These are phyloP conservation scores for Myxocyprinus asiaticus DNA, from an alignment of 2,113 vertebrate genomes.

Conservation along the genomic window DNA sequence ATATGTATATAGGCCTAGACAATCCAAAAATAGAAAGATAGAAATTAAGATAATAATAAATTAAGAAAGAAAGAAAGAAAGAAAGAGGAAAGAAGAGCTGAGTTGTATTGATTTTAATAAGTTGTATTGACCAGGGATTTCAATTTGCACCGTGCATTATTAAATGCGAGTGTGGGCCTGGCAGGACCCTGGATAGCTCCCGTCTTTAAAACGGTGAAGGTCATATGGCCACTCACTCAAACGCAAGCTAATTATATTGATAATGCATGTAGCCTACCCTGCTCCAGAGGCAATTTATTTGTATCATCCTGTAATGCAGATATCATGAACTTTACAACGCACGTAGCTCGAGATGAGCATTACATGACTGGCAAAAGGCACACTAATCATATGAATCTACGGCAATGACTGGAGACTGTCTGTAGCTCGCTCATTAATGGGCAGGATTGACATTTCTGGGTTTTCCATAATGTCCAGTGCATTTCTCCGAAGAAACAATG, in stretches of 20 bases:
- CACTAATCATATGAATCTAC: slow-evolving; percentile 56
- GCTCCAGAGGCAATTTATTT: background rate
- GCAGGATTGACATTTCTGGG: slow-evolving; percentile 65
- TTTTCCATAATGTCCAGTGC: slow-evolving; percentile 53
- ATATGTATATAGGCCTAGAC: too few relatives aligned
- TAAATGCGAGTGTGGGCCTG: background rate
- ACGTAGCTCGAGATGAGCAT: slow-evolving; percentile 57
- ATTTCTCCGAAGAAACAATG: slow-evolving; percentile 5
- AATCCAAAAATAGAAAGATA: too few relatives aligned
- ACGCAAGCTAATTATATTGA: slow-evolving; percentile 56
- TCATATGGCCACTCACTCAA: background rate
- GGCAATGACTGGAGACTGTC: slow-evolving; percentile 37
- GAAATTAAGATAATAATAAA: background rate
- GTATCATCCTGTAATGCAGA: background rate
- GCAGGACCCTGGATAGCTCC: slow-evolving; percentile 74
- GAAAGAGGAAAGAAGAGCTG: background rate
- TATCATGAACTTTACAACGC: background rate
- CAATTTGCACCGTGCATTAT: background rate
- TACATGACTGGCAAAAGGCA: slow-evolving; percentile 53
- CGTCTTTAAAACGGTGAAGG: slow-evolving; percentile 4
- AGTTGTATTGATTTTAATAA: background rate
- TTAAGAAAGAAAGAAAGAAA: background rate
- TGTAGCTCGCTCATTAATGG: slow-evolving; percentile 66
- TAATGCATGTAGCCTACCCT: slow-evolving; percentile 41
- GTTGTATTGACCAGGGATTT: background rate